phyloP scores from a whole-genome alignment of 1,140 invertebrate species.

The Lordiphosa collinella region DNA sequence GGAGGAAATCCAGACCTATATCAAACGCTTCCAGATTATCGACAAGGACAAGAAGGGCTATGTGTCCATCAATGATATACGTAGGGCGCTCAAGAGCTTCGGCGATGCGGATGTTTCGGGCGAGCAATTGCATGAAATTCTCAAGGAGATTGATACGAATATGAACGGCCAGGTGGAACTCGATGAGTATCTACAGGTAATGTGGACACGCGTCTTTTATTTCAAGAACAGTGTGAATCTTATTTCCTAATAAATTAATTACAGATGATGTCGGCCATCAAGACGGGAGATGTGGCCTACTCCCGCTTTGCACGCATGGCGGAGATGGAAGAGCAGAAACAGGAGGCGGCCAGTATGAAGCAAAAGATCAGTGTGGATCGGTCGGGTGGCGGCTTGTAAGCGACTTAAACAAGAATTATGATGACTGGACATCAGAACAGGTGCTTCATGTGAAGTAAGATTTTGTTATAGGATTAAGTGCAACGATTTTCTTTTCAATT shows the following conservation, averaged over 20 bases:
- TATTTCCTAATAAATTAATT: constrained; percentile 6
- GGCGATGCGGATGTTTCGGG: constrained; percentile 93
- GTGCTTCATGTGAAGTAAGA: constrained; percentile 15
- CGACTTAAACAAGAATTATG: constrained; percentile 43
- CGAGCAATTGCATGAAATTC: constrained; percentile 97
- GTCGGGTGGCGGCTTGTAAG: constrained; percentile 95
- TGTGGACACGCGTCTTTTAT: background rate
- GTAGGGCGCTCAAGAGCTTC: constrained; percentile 94
- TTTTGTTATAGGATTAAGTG: constrained; percentile 47
- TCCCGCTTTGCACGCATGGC: constrained; percentile 95
- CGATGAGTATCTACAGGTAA: constrained; percentile 98
- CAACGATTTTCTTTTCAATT: constrained; percentile 61
- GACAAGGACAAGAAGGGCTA: constrained; percentile 98
- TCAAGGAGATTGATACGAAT: constrained; percentile 98
- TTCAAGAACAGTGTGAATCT: background rate
- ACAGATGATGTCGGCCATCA: constrained; percentile 98
- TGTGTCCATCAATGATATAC: constrained; percentile 98
- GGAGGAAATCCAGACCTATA: constrained; percentile 96
- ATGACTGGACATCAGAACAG: constrained; percentile 21
- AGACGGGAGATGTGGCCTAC: constrained; percentile 93
- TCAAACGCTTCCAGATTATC: constrained; percentile 96
- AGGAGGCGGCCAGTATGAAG: constrained; percentile 86
- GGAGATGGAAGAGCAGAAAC: constrained; percentile 91
- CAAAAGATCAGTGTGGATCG: constrained; percentile 93
- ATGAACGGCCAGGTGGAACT: constrained; percentile 99